Conservation (phyloP, 2,113 vertebrate species). For the Ciconia boyciana region DNA sequence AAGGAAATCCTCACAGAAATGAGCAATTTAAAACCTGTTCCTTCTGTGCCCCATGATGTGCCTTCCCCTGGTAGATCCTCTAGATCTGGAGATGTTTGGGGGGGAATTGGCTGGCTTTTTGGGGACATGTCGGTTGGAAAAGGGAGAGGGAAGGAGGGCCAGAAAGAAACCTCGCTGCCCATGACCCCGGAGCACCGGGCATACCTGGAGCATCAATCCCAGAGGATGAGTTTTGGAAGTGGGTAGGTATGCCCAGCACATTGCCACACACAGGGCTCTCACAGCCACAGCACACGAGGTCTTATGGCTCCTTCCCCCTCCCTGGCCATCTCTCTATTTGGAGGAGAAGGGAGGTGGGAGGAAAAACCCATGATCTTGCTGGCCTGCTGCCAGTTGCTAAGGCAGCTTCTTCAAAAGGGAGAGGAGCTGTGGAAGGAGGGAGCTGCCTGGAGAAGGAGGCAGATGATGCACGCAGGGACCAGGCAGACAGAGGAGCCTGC, state of each 20-base stretch:
- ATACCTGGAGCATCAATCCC: background rate
- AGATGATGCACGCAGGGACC: background rate
- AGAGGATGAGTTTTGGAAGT: background rate
- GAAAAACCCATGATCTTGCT: slow-evolving; percentile 4
- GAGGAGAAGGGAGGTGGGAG: background rate
- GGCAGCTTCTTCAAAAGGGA: slow-evolving; percentile 13
- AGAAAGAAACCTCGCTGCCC: background rate
- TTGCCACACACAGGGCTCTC: background rate
- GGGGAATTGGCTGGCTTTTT: background rate
- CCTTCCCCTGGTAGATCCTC: background rate
- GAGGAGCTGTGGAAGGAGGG: slow-evolving; percentile 1
- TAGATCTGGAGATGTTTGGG: background rate
- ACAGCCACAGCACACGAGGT: fast-evolving
- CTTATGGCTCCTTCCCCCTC: background rate
- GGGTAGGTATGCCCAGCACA: background rate
- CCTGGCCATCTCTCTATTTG: background rate
- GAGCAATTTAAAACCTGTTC: background rate
- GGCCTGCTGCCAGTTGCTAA: slow-evolving; percentile 31
- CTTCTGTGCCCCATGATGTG: background rate
- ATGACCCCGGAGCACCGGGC: fast-evolving
- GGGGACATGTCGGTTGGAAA: fast-evolving
- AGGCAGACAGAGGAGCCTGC: background rate
- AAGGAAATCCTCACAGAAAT: slow-evolving; percentile 12
- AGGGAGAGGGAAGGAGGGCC: background rate
- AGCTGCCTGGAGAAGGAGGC: slow-evolving; percentile 6